Evolutionary conservation across 2,888 invertebrate genomes (phyloP).

Genomic region (Agrochola circellaris): DNA sequence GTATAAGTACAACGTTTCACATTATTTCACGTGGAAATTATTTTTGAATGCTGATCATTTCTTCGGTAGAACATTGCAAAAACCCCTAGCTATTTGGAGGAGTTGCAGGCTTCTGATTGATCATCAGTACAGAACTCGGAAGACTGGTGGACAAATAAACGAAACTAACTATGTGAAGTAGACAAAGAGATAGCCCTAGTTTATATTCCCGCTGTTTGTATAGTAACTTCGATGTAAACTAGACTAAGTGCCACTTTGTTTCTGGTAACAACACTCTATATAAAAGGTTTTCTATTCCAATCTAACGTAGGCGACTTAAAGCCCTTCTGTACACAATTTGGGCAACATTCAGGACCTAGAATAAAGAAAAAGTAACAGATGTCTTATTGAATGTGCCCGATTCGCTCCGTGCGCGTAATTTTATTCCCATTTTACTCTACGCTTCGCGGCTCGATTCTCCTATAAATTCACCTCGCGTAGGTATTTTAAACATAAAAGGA

Average conservation of each 20-base stretch:
- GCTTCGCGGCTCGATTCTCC: slow-evolving; percentile 34
- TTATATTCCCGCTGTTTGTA: neutral
- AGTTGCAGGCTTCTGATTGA: neutral
- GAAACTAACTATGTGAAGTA: neutral
- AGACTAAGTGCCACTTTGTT: slow-evolving; percentile 24
- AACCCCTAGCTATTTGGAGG: neutral
- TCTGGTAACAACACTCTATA: slow-evolving; percentile 6
- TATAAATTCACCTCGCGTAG: slow-evolving; percentile 52
- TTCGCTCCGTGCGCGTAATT: slow-evolving; percentile 30
- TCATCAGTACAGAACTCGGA: neutral
- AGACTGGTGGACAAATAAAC: neutral
- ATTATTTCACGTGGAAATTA: neutral
- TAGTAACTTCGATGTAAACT: slow-evolving; percentile 2
- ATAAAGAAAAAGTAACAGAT: slow-evolving; percentile 15
- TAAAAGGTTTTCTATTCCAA: slow-evolving; percentile 33
- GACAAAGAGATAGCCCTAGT: neutral
- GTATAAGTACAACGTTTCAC: neutral
- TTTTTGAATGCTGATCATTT: neutral
- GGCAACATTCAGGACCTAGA: neutral
- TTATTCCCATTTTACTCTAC: slow-evolving; percentile 36
- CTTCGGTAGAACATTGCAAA: neutral
- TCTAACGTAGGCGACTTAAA: neutral
- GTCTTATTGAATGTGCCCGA: slow-evolving; percentile 40
- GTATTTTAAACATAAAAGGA: slow-evolving; percentile 57
- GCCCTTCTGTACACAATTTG: neutral